Base-by-base conservation (phyloP, 1,140 invertebrate genomes). In the Ganaspis sp. region DNA sequence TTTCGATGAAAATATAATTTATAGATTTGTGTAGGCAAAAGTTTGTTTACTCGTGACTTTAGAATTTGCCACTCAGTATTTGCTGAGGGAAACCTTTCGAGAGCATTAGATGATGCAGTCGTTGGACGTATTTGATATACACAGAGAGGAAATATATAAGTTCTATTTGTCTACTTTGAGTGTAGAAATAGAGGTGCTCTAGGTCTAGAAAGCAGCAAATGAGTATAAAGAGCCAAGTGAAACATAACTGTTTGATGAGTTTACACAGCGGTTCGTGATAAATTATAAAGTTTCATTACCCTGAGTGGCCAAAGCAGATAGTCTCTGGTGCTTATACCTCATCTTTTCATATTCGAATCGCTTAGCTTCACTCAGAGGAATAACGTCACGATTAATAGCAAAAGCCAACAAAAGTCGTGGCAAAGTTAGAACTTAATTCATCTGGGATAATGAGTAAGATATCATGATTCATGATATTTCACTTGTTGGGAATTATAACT, bases 221-320 rank as follows among this genome's bases (percentile, higher is more conserved):
- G 34, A 71, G 40, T 71, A 17, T 71, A 45, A 42, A 58, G 42
- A 58, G 21, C 72, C 29, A 73, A 40, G 45, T 49, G 72, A 53
- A 73, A 58, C 45, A 49, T 45, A 49, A 42, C 40, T 45, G 58
- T 64, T 64, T 64, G 58, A 64, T 64, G 58, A 64, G 58, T 64
- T 64, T 64, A 64, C 26, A 64, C 23, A 64, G 26, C 21, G 23
- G 21, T 64, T 64, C 23, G 21, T 29, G 58, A 64, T 64, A 29
- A 64, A 64, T 64, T 64, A 64, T 64, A 29, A n/a, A 64, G 58
- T 64, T 64, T 64, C 26, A 64, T 64, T 64, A 64, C 58, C 58
- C 1, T 29, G 58, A 64, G 58, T 64, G 58, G 58, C 21, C 26
- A 64, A 34, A 64, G 23, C 58, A 64, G 58, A 64, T 64, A 64